A percentile compares a stretch with the other conserved stretches of the same genome.
These are phyloP conservation scores for Anthoscopus minutus DNA, from an alignment of 2,113 vertebrate species.

Conservation along the genomic window DNA sequence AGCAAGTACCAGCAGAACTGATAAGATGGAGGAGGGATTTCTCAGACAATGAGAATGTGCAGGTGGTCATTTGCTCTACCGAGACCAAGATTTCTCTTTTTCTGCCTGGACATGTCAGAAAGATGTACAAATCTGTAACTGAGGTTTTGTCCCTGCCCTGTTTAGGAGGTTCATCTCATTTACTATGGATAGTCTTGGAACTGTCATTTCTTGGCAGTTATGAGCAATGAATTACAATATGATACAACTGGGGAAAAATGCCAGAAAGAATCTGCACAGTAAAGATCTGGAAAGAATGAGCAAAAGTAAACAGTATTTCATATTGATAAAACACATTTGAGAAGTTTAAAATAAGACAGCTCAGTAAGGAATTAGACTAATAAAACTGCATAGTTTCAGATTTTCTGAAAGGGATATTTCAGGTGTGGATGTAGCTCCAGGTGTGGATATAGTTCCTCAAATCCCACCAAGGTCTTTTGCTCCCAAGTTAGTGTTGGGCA, in stretches of 20 bases:
- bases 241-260: not conserved
- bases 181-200: not conserved
- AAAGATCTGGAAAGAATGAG: not conserved
- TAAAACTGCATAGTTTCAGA: not conserved
- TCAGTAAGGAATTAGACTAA: not conserved
- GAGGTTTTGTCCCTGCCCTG: not conserved
- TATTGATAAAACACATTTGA: not conserved
- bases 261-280: not conserved
- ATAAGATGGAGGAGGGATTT: not conserved
- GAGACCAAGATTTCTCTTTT: not conserved
- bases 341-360: not conserved
- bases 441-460: not conserved
- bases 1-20: not conserved
- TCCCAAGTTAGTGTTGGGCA: not conserved
- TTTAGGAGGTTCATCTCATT: not conserved
- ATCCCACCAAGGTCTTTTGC: not conserved
- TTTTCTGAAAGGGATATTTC: not conserved
- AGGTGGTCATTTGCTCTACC: not conserved
- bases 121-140: not conserved
- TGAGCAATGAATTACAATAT: not conserved
- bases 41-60: not conserved
- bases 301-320: conserved; percentile 4
- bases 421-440: not conserved
- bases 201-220: not conserved
- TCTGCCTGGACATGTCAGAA: not conserved